Conservation (phyloP, 2,888 invertebrate genomes). For the Penaeus monodon region DNA sequence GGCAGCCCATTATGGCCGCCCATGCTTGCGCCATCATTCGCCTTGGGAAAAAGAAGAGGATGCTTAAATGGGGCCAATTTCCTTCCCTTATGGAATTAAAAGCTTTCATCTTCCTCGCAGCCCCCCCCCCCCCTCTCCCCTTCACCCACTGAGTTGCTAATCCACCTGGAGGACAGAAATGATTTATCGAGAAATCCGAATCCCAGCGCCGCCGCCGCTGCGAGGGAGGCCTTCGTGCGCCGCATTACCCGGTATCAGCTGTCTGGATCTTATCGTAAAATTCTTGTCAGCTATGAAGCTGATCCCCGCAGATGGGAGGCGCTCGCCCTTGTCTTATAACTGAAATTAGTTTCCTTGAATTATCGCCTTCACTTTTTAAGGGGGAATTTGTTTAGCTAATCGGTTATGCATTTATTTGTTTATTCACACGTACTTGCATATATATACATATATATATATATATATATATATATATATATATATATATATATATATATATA, state of each 20-base stretch:
- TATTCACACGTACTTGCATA: too few species aligned
- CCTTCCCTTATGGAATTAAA: conserved; percentile 41
- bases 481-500: too few species aligned
- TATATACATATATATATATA: too few species aligned
- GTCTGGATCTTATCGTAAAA: conserved; percentile 27
- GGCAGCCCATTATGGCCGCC: too few species aligned
- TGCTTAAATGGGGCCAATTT: conserved; percentile 29
- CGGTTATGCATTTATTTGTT: too few species aligned
- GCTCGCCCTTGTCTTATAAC: conserved; percentile 21
- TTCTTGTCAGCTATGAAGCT: conserved; percentile 46
- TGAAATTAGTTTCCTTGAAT: conserved; percentile 24
- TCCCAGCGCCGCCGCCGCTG: too few species aligned
- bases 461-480: too few species aligned
- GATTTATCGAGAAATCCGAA: too few species aligned
- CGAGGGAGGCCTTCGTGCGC: too few species aligned
- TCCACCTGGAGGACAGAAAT: too few species aligned
- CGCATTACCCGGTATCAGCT: too few species aligned
- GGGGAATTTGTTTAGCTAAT: background rate
- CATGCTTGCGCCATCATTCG: too few species aligned
- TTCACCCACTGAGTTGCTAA: background rate
- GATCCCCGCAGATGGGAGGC: conserved; percentile 31
- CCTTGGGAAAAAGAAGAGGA: background rate
- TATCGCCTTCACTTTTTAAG: conserved; percentile 5
- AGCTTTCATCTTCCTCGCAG: conserved; percentile 8
- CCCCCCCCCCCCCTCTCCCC: background rate